These are phyloP conservation scores for Agrilus biguttatus DNA, from an alignment of 2,888 invertebrate genomes.

Conservation along the genomic window DNA sequence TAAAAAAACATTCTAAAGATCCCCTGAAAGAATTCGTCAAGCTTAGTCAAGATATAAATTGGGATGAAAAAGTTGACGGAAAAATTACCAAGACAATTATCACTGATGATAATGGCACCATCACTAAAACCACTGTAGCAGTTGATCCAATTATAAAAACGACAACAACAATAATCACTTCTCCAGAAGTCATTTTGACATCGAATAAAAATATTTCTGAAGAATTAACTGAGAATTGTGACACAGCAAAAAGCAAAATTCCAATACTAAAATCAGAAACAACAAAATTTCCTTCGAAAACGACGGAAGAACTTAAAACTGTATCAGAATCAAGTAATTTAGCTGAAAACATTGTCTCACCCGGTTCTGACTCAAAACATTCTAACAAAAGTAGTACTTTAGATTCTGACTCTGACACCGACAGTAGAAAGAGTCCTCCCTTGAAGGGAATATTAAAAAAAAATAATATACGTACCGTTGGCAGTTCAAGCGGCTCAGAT, in stretches of 20 bases:
- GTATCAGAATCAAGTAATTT: slow-evolving; percentile 14
- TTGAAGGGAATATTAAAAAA: slow-evolving; percentile 29
- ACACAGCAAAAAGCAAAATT: slow-evolving; percentile 30
- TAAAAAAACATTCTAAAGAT: slow-evolving; percentile 35
- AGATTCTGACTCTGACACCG: slow-evolving; percentile 33
- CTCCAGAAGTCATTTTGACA: slow-evolving; percentile 1
- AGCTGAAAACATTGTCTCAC: slow-evolving; percentile 20
- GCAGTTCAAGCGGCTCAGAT: slow-evolving; percentile 49
- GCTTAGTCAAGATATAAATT: slow-evolving; percentile 29
- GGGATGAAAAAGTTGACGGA: slow-evolving; percentile 23
- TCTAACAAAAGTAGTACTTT: slow-evolving; percentile 24
- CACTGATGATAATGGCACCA: slow-evolving; percentile 13
- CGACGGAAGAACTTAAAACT: slow-evolving; percentile 13
- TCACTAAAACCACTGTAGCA: slow-evolving; percentile 27
- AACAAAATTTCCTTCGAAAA: slow-evolving; percentile 18
- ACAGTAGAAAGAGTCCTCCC: slow-evolving; percentile 26
- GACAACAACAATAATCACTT: slow-evolving; percentile 7
- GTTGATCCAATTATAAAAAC: slow-evolving; percentile 14
- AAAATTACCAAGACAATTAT: slow-evolving; percentile 7
- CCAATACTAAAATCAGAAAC: slow-evolving; percentile 30
- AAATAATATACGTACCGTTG: slow-evolving; percentile 32
- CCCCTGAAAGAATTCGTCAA: slow-evolving; percentile 31
- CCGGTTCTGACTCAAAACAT: slow-evolving; percentile 18
- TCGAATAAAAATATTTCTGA: slow-evolving; percentile 18
- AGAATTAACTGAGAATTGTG: slow-evolving; percentile 10